Evolutionary conservation across 1,140 invertebrate species (phyloP).

Genomic region (Pachypsylla venusta): DNA sequence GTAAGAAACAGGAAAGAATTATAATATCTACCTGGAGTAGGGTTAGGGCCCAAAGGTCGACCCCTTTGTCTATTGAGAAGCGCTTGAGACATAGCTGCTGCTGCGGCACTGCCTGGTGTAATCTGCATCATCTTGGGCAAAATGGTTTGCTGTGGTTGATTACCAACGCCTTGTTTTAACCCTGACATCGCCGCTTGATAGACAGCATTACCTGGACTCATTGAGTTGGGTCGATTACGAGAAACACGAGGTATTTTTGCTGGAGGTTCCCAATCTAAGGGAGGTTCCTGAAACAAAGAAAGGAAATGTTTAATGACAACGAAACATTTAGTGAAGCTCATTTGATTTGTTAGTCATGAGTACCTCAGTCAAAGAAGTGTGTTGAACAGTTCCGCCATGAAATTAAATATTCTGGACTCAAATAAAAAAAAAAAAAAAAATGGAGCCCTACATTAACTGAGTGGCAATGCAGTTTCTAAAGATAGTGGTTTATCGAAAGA

Average conservation of each 20-base stretch:
- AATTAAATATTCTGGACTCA: no score
- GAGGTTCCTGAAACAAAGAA: constrained; percentile 44
- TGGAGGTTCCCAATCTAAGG: constrained; percentile 77
- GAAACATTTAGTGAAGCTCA: no score
- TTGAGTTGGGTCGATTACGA: constrained; percentile 34
- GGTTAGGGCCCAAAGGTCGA: constrained; percentile 23
- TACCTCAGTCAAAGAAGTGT: no score
- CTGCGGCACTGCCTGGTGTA: constrained; percentile 21
- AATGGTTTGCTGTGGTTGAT: constrained; percentile 35
- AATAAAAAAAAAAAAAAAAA: no score
- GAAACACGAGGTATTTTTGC: constrained; percentile 71
- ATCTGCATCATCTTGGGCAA: constrained; percentile 37
- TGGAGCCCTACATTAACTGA: no score
- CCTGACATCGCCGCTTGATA: constrained; percentile 28
- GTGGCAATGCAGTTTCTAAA: no score
- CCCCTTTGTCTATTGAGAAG: constrained; percentile 30
- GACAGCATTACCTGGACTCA: constrained; percentile 24
- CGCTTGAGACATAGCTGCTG: constrained; percentile 3
- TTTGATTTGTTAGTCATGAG: no score
- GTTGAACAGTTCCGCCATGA: no score
- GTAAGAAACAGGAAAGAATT: no score
- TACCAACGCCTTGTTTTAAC: constrained; percentile 31
- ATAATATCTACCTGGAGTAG: constrained; percentile 8
- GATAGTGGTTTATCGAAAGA: no score
- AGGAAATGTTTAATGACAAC: no score